Percentiles rank a stretch among this genome's conserved stretches.
These are phyloP conservation scores for Ypsolopha sequella DNA, from an alignment of 2,888 invertebrate genomes.

Conservation along the genomic window DNA sequence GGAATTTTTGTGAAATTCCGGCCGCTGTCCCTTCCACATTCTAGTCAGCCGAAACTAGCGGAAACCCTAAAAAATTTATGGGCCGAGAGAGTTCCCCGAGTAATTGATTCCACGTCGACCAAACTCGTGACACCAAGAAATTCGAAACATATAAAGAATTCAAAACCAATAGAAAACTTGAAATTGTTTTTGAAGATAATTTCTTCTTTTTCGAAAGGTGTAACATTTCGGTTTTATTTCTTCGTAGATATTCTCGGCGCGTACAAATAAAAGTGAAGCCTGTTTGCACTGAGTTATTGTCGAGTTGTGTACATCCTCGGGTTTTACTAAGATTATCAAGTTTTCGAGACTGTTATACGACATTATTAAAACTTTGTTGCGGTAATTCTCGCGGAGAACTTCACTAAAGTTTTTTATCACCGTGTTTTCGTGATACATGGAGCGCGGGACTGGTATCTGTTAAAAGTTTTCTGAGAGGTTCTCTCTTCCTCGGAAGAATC, in stretches of 20 bases:
- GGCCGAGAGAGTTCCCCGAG: background rate
- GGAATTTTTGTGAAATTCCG: background rate
- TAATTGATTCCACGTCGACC: background rate
- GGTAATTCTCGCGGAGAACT: too few species aligned
- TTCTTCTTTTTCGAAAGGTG: background rate
- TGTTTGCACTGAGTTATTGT: too few species aligned
- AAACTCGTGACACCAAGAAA: background rate
- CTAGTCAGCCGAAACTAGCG: background rate
- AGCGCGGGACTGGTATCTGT: too few species aligned
- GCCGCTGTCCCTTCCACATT: conserved; percentile 1
- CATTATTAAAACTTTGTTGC: too few species aligned
- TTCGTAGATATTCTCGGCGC: background rate
- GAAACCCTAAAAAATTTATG: background rate
- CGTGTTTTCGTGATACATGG: too few species aligned
- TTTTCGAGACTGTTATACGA: too few species aligned
- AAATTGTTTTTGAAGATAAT: background rate
- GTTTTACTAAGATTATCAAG: too few species aligned
- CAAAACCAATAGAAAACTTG: background rate
- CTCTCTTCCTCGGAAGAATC: too few species aligned
- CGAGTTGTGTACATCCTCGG: too few species aligned
- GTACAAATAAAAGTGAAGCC: background rate
- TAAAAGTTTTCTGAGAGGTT: too few species aligned
- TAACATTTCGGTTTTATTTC: background rate
- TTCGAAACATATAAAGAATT: background rate
- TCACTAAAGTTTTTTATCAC: too few species aligned